A percentile compares a stretch with the other conserved stretches of the same genome.
These are phyloP conservation scores for Maniola hyperantus DNA, from an alignment of 2,888 invertebrate species.

Conservation along the genomic window DNA sequence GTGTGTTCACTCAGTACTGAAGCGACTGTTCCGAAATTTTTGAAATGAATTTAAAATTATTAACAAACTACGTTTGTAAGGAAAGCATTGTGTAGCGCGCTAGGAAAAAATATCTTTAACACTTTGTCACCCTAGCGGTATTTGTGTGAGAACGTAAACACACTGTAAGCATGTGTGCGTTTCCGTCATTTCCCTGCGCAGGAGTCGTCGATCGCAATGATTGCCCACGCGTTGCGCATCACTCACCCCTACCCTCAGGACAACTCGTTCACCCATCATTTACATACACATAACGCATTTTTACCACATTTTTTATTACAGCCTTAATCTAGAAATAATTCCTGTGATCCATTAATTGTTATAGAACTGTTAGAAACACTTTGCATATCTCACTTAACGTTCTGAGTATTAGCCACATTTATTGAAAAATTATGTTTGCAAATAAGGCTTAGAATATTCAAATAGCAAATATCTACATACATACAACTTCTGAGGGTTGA, in stretches of 20 bases:
- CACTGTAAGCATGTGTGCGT: conserved; percentile 51
- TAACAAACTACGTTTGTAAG: too few species aligned
- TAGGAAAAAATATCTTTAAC: not conserved
- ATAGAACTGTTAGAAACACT: conserved; percentile 17
- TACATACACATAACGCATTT: conserved; percentile 56
- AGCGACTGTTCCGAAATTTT: too few species aligned
- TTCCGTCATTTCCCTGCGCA: conserved; percentile 76
- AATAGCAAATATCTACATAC: not conserved
- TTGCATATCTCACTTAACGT: conserved; percentile 19
- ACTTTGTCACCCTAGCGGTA: conserved; percentile 35
- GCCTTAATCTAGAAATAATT: conserved; percentile 62
- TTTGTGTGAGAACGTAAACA: conserved; percentile 28
- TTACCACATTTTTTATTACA: conserved; percentile 53
- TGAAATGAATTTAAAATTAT: too few species aligned
- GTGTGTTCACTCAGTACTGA: too few species aligned
- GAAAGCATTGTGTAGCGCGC: too few species aligned
- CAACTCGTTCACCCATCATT: conserved; percentile 75
- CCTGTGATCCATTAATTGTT: conserved; percentile 25
- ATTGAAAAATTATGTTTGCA: conserved; percentile 17
- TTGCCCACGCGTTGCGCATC: conserved; percentile 82
- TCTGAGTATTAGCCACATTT: conserved; percentile 12
- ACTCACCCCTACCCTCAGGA: conserved; percentile 72
- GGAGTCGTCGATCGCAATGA: conserved; percentile 77
- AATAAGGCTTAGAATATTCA: conserved; percentile 3
- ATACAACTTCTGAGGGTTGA: not conserved